phyloP scores from a whole-genome alignment of 2,113 vertebrate species.

The Potamarius usumacintae region DNA sequence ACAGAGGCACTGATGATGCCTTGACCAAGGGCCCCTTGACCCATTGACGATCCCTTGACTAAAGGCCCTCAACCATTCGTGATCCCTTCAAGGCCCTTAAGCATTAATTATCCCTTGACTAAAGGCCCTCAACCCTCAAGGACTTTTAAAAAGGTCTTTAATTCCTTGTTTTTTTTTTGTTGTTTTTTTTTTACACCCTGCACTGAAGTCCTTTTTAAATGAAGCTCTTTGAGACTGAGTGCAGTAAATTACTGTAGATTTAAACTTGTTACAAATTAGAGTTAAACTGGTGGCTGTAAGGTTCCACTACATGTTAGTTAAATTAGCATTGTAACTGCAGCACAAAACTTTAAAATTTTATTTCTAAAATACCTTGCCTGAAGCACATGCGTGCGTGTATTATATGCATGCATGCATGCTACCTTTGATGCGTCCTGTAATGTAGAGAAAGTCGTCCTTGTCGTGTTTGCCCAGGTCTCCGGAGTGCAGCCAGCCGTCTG shows the following conservation, averaged over 20 bases:
- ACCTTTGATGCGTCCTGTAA: constrained; percentile 96
- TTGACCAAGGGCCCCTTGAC: no score
- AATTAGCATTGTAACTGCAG: neutral
- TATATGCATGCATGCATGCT: neutral
- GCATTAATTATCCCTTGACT: no score
- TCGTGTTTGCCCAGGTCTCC: constrained; percentile 87
- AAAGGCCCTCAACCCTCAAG: neutral
- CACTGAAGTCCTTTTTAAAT: no score
- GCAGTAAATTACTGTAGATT: neutral
- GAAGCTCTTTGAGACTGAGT: no score
- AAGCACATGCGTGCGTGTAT: neutral
- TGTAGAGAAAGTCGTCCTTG: constrained; percentile 80
- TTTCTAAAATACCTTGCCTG: neutral
- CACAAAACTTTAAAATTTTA: neutral
- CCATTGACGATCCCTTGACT: no score
- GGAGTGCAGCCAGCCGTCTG: constrained; percentile 88
- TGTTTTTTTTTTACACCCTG: no score
- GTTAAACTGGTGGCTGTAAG: neutral
- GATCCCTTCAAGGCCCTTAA: no score
- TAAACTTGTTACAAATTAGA: neutral
- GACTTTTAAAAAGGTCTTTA: no score
- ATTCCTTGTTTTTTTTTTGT: no score
- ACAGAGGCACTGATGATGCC: neutral
- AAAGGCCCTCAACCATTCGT: no score
- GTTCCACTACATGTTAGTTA: neutral